A percentile compares a stretch with the other conserved stretches of the same genome.
Evolutionary conservation across 2,113 vertebrate species (phyloP).

Genomic region (Paralichthys olivaceus): DNA sequence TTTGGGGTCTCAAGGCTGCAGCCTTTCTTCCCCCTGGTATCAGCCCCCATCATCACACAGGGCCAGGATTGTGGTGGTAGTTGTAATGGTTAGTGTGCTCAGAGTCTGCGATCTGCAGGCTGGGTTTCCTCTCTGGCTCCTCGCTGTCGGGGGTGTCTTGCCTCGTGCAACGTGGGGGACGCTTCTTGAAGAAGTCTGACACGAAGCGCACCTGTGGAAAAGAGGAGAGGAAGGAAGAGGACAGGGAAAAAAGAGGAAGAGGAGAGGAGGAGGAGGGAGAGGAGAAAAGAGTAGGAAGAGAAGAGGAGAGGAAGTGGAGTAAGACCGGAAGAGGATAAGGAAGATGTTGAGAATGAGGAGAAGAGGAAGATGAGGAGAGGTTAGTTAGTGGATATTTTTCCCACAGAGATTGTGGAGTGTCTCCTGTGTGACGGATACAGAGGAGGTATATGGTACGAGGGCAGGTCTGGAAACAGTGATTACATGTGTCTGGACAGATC

Average conservation of each 20-base stretch:
- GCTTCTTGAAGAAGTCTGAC: conserved; percentile 92
- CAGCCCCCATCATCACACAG: conserved; percentile 75
- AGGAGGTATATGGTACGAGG: conserved; percentile 16
- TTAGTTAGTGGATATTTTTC: conserved; percentile 17
- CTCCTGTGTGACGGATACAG: conserved; percentile 17
- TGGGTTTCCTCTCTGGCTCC: conserved; percentile 85
- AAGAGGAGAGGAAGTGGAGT: not conserved
- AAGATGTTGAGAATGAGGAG: too few relatives aligned
- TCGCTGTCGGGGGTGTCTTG: conserved; percentile 66
- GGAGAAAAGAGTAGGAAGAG: not conserved
- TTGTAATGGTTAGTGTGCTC: conserved; percentile 87
- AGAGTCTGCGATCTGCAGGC: conserved; percentile 83
- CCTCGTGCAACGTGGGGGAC: conserved; percentile 68
- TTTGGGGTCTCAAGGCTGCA: conserved; percentile 40
- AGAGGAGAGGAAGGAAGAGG: conserved; percentile 1
- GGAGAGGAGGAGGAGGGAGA: not conserved
- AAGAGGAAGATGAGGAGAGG: not conserved
- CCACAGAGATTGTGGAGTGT: conserved; percentile 1
- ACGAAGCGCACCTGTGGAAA: conserved; percentile 86
- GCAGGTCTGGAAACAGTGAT: conserved; percentile 71
- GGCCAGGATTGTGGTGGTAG: conserved; percentile 78
- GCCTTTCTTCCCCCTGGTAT: conserved; percentile 18
- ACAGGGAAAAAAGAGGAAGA: not conserved
- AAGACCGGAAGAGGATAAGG: not conserved
- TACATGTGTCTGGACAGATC: conserved; percentile 50